Evolutionary conservation across 2,113 vertebrate species (phyloP), one percentile per base, ranked within the genome.

Genomic region (Charadrius vociferus): DNA sequence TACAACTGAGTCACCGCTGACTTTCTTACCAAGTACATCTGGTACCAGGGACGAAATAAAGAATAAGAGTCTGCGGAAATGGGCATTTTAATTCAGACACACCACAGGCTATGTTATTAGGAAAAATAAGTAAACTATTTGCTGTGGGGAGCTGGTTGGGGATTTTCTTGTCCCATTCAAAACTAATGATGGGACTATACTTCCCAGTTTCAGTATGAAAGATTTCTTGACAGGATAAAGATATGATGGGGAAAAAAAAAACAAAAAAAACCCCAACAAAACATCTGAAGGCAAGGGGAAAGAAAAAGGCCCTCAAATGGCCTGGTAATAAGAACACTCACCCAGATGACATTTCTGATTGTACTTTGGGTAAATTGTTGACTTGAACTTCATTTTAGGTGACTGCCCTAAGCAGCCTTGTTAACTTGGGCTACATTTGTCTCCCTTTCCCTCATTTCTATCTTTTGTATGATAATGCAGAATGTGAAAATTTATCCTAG

Each of bases 181-280:
- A 91, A 85, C 24, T 79, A 52, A 9, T 34, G 30, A n/a, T 59
- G 68, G 12, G 12, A 52, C 21, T 84, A 7, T n/a, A 53, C 55
- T 92, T 50, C 11, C 13, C n/a, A 9, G 7, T 84, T 94, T 67
- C 72, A 83, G 9, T n/a, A 78, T 26, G 68, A 84, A 47, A 71
- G 36, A 10, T 89, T 77, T 91, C 72, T 89, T 84, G 41, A 78
- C 10, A 36, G 23, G 10, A 53, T 49, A 52, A 90, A 94, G 90
- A 50, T 55, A 16, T 0, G 14, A 36, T 41, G 4, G 1, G 4
- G 1, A 5, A 15, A n/a, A 19, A n/a, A 19, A 63, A 49, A 39
- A 49, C 12, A 1, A 8, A 81, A 86, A n/a, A n/a, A n/a, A n/a
- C n/a, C n/a, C n/a, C n/a, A n/a, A n/a, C n/a, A n/a, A n/a, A 18